Evolutionary conservation across 2,888 invertebrate genomes (phyloP).

Genomic region (Drosophila ezoana): DNA sequence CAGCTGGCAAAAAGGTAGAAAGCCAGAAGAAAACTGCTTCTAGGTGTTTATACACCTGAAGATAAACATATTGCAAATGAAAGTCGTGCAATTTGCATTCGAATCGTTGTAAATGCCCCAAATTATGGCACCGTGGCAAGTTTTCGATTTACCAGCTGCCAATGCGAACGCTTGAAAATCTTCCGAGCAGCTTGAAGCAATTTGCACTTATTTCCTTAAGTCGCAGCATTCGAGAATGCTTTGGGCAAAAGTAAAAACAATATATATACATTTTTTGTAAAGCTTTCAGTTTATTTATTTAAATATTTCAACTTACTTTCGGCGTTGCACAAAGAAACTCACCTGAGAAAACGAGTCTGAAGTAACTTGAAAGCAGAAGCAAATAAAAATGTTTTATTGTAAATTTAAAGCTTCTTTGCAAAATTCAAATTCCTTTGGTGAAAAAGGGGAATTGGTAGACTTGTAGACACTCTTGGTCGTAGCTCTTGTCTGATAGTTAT

Average conservation of each 20-base stretch:
- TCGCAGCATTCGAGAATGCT: background rate
- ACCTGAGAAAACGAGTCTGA: too few species aligned
- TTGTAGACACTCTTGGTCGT: too few species aligned
- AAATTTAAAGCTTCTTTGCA: too few species aligned
- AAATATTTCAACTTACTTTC: too few species aligned
- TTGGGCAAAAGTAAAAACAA: background rate
- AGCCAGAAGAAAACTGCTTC: background rate
- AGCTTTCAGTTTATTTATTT: too few species aligned
- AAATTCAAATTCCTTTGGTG: too few species aligned
- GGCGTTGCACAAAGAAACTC: too few species aligned
- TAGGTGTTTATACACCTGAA: conserved; percentile 3
- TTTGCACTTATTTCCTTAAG: background rate
- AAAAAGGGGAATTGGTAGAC: too few species aligned
- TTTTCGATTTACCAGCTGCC: background rate
- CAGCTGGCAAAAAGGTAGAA: conserved; percentile 15
- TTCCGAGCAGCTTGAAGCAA: background rate
- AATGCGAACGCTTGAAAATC: background rate
- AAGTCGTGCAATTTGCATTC: conserved; percentile 22
- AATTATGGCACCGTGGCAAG: conserved; percentile 10
- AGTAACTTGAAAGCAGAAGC: too few species aligned
- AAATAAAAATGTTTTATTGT: too few species aligned
- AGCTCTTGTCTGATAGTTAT: too few species aligned
- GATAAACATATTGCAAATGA: conserved; percentile 24
- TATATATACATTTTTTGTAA: background rate
- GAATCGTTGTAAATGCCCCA: conserved; percentile 16